phyloP scores from a whole-genome alignment of 64 coral and sea anemone genomes.

The Cladopsammia gracilis region DNA sequence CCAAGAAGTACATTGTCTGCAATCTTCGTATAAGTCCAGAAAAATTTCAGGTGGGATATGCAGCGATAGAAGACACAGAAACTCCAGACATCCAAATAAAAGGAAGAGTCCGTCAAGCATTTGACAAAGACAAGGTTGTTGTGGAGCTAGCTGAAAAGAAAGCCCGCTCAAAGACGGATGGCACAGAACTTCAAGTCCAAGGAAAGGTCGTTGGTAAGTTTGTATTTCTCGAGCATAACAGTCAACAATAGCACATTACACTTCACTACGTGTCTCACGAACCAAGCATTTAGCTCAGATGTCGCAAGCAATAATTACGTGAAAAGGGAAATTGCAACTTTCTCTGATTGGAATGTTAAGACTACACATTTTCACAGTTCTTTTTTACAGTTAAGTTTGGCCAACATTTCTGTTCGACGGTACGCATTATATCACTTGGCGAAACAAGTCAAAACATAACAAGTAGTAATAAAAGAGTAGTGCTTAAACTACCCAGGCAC shows the following conservation, averaged over 20 bases:
- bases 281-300: too few species aligned
- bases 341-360: too few species aligned
- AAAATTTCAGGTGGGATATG: conserved; percentile 10
- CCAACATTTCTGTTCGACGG: too few species aligned
- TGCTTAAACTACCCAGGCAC: too few species aligned
- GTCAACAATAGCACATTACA: not conserved
- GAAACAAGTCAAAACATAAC: too few species aligned
- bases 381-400: too few species aligned
- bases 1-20: conserved; percentile 39
- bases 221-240: not conserved
- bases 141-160: conserved; percentile 9
- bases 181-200: not conserved
- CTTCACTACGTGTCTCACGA: not conserved
- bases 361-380: too few species aligned
- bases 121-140: conserved; percentile 79
- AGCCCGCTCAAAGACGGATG: not conserved
- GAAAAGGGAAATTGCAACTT: too few species aligned
- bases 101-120: conserved; percentile 61
- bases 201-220: conserved; percentile 12
- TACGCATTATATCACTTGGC: too few species aligned
- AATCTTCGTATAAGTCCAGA: conserved; percentile 65
- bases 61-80: conserved; percentile 60
- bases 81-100: conserved; percentile 81
- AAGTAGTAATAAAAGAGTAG: too few species aligned
- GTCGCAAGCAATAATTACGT: too few species aligned